Conservation (phyloP, 1,140 invertebrate genomes). For the Saccostrea echinata region DNA sequence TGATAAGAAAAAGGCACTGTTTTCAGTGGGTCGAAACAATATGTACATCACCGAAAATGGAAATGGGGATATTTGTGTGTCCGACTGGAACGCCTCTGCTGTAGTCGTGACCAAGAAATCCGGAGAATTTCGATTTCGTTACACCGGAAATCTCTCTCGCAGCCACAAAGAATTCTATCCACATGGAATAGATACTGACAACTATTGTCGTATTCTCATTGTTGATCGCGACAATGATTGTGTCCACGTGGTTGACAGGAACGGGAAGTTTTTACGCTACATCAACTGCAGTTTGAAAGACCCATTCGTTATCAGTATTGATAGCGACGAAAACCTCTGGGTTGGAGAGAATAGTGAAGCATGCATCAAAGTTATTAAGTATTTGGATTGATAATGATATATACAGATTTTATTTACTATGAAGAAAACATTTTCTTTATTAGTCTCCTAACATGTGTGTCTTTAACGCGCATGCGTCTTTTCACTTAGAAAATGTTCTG, state of each 20-base stretch:
- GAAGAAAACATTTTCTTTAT: too few species aligned
- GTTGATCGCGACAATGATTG: background rate
- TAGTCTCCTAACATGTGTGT: too few species aligned
- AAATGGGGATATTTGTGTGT: constrained; percentile 26
- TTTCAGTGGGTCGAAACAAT: background rate
- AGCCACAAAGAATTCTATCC: constrained; percentile 23
- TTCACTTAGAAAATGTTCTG: too few species aligned
- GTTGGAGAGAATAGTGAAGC: background rate
- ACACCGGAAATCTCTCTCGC: background rate
- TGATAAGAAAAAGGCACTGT: background rate
- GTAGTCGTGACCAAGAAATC: background rate
- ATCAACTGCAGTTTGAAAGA: background rate
- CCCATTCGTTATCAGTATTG: constrained; percentile 2
- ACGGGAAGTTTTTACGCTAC: constrained; percentile 31
- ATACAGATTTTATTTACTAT: too few species aligned
- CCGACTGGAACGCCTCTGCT: constrained; percentile 1
- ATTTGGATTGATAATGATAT: background rate
- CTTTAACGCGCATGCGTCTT: too few species aligned
- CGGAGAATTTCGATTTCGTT: constrained; percentile 11
- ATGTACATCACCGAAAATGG: constrained; percentile 23
- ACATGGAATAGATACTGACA: background rate
- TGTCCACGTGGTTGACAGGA: background rate
- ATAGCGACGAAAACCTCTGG: constrained; percentile 20
- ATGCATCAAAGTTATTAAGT: constrained; percentile 37
- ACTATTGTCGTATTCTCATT: background rate